Conservation (phyloP, 1,140 invertebrate genomes). For the Leptinotarsa lineolata region DNA sequence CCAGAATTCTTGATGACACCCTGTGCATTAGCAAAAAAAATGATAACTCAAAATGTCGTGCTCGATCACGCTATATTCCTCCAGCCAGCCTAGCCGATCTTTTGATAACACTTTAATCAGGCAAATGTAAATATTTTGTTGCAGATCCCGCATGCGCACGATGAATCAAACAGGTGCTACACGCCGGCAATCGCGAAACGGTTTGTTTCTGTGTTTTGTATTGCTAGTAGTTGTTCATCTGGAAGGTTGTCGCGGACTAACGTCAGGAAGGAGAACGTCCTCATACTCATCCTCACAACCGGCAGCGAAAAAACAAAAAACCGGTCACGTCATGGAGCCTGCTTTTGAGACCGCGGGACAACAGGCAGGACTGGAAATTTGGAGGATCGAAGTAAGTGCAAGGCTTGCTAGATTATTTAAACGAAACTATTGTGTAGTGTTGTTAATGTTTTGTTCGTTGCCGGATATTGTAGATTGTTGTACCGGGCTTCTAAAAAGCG, state of each 20-base stretch:
- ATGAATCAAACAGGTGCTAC: constrained; percentile 7
- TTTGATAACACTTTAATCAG: neutral
- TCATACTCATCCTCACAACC: neutral
- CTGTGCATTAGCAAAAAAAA: too few relatives aligned
- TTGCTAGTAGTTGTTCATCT: neutral
- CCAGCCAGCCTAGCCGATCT: neutral
- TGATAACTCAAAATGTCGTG: too few relatives aligned
- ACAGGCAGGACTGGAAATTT: constrained; percentile 66
- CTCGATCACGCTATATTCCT: too few relatives aligned
- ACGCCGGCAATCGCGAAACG: constrained; percentile 4
- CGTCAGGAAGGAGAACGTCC: neutral
- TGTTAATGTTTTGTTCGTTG: too few relatives aligned
- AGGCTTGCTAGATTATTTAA: neutral
- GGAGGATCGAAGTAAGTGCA: constrained; percentile 67
- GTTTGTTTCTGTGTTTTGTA: constrained; percentile 9
- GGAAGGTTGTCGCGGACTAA: constrained; percentile 11
- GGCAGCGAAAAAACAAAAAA: constrained; percentile 2
- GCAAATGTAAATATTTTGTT: neutral
- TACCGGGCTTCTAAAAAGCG: too few relatives aligned
- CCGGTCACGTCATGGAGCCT: constrained; percentile 58
- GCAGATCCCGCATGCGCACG: constrained; percentile 1
- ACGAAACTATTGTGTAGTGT: too few relatives aligned
- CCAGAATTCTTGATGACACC: too few relatives aligned
- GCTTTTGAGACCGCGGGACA: constrained; percentile 67
- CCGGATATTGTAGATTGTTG: too few relatives aligned